These are phyloP conservation scores for Silurus glanis DNA, from an alignment of 2,113 vertebrate genomes.

Conservation along the genomic window DNA sequence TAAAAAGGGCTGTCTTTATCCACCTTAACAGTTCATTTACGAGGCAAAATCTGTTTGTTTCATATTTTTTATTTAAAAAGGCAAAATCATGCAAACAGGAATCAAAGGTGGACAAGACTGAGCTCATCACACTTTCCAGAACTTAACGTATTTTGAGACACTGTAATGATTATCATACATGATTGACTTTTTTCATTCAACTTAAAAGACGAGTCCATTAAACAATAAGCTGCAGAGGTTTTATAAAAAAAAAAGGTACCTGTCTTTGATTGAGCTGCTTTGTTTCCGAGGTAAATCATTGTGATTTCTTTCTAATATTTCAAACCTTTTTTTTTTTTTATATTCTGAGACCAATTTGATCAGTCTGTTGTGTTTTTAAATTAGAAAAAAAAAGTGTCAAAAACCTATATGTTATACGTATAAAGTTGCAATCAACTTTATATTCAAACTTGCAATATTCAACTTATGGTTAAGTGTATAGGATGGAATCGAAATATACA, in stretches of 20 bases:
- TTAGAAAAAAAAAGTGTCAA: slow-evolving; percentile 46
- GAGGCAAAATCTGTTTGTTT: slow-evolving; percentile 56
- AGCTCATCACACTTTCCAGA: slow-evolving; percentile 44
- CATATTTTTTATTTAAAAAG: slow-evolving; percentile 59
- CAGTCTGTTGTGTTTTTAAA: slow-evolving; percentile 21
- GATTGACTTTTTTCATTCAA: slow-evolving; percentile 17
- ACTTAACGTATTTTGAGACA: slow-evolving; percentile 44
- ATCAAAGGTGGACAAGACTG: slow-evolving; percentile 42
- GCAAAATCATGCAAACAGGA: slow-evolving; percentile 70
- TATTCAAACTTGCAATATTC: too few relatives aligned
- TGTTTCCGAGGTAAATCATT: slow-evolving; percentile 40
- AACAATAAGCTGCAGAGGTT: slow-evolving; percentile 11
- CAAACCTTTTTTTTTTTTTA: slow-evolving; percentile 21
- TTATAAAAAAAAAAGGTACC: slow-evolving; percentile 21
- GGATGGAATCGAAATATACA: too few relatives aligned
- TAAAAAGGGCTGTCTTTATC: background rate
- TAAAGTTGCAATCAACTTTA: too few relatives aligned
- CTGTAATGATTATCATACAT: slow-evolving; percentile 61
- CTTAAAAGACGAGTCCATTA: slow-evolving; percentile 9
- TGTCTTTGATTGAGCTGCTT: slow-evolving; percentile 29
- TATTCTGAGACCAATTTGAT: slow-evolving; percentile 14
- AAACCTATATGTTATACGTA: background rate
- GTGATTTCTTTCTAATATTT: slow-evolving; percentile 17
- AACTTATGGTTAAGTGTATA: too few relatives aligned
- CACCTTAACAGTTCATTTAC: slow-evolving; percentile 62